Evolutionary conservation across 2,113 vertebrate species (phyloP), one percentile per base, ranked within the genome.

Genomic region (Catharus bicknelli): DNA sequence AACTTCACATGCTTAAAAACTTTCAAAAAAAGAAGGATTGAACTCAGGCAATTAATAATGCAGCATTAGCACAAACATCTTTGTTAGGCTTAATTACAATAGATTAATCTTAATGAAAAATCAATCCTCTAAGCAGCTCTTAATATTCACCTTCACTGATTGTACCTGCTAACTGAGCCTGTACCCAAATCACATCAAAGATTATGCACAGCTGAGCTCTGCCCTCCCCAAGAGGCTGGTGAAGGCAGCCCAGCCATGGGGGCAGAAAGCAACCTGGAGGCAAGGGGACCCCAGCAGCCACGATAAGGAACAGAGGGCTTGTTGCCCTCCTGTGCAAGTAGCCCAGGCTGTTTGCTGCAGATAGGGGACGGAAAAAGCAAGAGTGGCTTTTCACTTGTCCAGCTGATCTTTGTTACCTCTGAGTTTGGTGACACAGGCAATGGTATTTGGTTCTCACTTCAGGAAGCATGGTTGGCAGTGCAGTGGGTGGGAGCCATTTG

Each of bases 41-140:
- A 51, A 72, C 86, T 84, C 54, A 82, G 69, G 48, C 89, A 86
- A 82, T 95, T 88, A 94, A 86, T 80, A 86, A 82, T 48, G 29
- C 55, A 59, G 79, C 43, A 94, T 93, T 95, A 95, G 55, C 53
- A 67, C 4, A 0, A 85, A 74, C 59, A 70, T 77, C 79, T 91
- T 72, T 70, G 72, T 91, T 90, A 95, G 85, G 75, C 64, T 88
- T 93, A 95, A 89, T 95, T 93, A 89, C 54, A 92, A 42, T 32
- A 83, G 45, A 93, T 95, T 72, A 47, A 77, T 86, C 82, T 95
- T 81, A 83, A 93, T 79, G 85, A 90, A 88, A 90, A 93, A 68
- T 78, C 92, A 88, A 22, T 86, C 55, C 61, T 83, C 80, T 79
- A 57, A 90, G 89, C 87, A 78, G 72, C 43, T 81, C 42, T 91